Percentiles rank a stretch among this genome's conserved stretches.
Conservation (phyloP, 2,113 vertebrate species). For the Tyrannus savana region DNA sequence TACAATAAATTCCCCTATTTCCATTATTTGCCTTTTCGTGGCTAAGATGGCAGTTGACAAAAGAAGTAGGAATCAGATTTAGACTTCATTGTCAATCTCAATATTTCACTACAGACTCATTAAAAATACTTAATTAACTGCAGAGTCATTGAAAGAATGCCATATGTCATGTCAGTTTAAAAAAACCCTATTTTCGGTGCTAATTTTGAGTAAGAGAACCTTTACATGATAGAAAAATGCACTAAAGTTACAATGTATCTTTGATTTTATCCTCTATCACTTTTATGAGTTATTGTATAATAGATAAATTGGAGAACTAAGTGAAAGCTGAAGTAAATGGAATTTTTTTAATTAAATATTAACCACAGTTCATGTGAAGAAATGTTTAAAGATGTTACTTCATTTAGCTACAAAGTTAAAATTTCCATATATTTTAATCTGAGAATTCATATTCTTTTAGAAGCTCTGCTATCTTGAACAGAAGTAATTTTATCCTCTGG, state of each 20-base stretch:
- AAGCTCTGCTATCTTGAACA: not conserved
- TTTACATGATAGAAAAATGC: not conserved
- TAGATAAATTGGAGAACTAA: not conserved
- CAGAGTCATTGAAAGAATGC: not conserved
- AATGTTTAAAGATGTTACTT: not conserved
- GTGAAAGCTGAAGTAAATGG: not conserved
- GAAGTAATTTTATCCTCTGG: not conserved
- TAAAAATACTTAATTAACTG: not conserved
- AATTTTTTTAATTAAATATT: not conserved
- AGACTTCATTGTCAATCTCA: not conserved
- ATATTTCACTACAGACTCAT: not conserved
- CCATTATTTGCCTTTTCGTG: not conserved
- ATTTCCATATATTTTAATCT: not conserved
- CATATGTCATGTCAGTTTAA: not conserved
- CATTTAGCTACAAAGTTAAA: not conserved
- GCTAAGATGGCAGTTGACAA: not conserved
- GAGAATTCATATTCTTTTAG: not conserved
- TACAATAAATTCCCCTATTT: not conserved
- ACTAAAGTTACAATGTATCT: not conserved
- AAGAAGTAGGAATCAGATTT: not conserved
- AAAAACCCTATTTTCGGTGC: not conserved
- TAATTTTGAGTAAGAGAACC: not conserved
- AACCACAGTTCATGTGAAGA: not conserved
- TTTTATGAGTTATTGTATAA: not conserved
- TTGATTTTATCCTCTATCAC: not conserved